Base-by-base conservation (phyloP, 2,888 invertebrate genomes). In the Formica aserva region DNA sequence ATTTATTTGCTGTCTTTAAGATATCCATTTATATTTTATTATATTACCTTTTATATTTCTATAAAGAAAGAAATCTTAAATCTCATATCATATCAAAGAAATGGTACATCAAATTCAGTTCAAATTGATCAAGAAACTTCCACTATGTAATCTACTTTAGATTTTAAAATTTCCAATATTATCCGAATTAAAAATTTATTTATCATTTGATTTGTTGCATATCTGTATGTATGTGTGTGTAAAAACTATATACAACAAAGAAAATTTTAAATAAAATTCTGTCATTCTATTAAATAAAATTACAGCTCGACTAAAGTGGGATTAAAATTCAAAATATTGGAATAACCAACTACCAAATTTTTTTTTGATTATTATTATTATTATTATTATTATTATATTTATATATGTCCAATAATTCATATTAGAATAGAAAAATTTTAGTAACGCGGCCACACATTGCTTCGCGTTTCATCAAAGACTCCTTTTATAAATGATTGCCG, bases 401-500 rank as follows among this genome's bases (percentile, higher is more conserved):
- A n/a, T 57, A 5, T 3, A 13, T 9, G 41, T 11, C 3, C 26
- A 13, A 55, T 26, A 22, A 52, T 38, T 38, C 11, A 22, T 26
- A 9, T 22, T 8, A 35, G 13, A 38, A 41, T 11, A 41, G 29
- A 67, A 15, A 57, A 41, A 57, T 67, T 67, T 41, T 15, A 77
- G 57, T 32, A 67, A 55, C n/a, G 65, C 38, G 52, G 11, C 8
- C 38, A 29, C 38, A 8, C 8, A n/a, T n/a, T 26, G 77, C 67
- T 38, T 26, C 66, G 55, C 55, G 45, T 35, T 75, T 41, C 6
- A 52, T 67, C 15, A 57, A 57, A 57, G 57, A 67, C 29, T 11
- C 29, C 55, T 67, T 57, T 67, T 41, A 35, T 62, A 48, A 38
- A 35, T 60, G 35, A 57, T 75, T 26, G 65, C 11, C 15, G 26